A percentile compares a stretch with the other conserved stretches of the same genome.
Evolutionary conservation across 2,113 vertebrate species (phyloP).

Genomic region (Lonchura striata): DNA sequence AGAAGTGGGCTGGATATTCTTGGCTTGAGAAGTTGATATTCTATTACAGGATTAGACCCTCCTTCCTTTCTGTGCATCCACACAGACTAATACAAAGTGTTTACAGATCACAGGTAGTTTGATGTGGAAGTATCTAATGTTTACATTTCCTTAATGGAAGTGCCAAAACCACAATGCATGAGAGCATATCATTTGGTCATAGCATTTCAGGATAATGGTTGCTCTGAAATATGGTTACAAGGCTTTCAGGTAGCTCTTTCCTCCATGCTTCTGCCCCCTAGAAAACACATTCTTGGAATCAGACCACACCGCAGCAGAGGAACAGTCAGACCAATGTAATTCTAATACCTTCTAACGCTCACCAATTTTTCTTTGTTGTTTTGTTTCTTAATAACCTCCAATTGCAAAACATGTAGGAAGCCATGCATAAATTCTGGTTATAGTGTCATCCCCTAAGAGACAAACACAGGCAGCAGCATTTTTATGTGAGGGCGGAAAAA

Average conservation of each 20-base stretch:
- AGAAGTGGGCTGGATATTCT: not conserved
- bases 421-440: not conserved
- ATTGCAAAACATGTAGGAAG: conserved; percentile 33
- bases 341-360: conserved; percentile 22
- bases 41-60: not conserved
- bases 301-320: not conserved
- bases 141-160: not conserved
- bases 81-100: not conserved
- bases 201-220: not conserved
- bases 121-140: not conserved
- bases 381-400: conserved; percentile 13
- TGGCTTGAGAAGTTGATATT: not conserved
- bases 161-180: not conserved
- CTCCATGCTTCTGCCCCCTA: not conserved
- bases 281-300: not conserved
- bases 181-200: not conserved
- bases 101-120: not conserved
- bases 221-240: not conserved
- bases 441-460: not conserved
- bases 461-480: not conserved
- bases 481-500: not conserved
- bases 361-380: not conserved
- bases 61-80: not conserved
- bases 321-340: not conserved
- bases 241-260: not conserved